Base-by-base conservation (phyloP, 2,888 invertebrate genomes). In the Lottia gigantea region DNA sequence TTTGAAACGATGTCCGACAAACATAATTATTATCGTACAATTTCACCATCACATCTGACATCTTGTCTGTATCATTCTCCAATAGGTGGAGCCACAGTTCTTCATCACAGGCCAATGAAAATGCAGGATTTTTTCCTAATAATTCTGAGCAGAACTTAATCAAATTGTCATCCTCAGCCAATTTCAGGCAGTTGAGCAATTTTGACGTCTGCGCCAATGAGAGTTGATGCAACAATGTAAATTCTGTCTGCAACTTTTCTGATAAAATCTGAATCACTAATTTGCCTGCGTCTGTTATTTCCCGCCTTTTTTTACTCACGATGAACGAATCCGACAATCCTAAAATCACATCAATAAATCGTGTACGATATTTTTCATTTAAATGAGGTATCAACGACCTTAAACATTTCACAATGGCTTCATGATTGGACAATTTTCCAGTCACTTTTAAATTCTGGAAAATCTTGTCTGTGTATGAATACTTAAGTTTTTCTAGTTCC, bases 1-100 rank as follows among this genome's bases (percentile, higher is more conserved):
- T 62, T 23, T 66, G 65, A 40, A 73, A 71, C 71, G 25, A 26
- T 14, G 46, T 26, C 46, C 68, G 63, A 61, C 66, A 62, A 8
- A 55, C 47, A 14, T 45, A 47, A 31, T 66, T 71, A 64, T 73
- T 68, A 19, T 47, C 19, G 15, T 71, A 26, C 11, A 73, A 64
- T 49, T 49, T 63, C 15, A 62, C 23, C 45, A 66, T 26, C 19
- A 73, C 68, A 12, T 26, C 64, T 12, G 49, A 46, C 46, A 46
- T 62, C 16, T 49, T 61, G 15, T 61, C 55, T 2, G 47, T n/a
- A 11, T 49, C 26, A 40, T 49, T 62, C 15, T 64, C 65, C 12
- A 69, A 46, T 63, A 69, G 23, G 45, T 64, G 49, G 16, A 31
- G 26, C 45, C 47, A 64, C 31, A 69, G 45, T 16, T 47, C 40